A percentile compares a stretch with the other conserved stretches of the same genome.
These are phyloP conservation scores for Petrolisthes cinctipes DNA, from an alignment of 2,888 invertebrate genomes.

Conservation along the genomic window DNA sequence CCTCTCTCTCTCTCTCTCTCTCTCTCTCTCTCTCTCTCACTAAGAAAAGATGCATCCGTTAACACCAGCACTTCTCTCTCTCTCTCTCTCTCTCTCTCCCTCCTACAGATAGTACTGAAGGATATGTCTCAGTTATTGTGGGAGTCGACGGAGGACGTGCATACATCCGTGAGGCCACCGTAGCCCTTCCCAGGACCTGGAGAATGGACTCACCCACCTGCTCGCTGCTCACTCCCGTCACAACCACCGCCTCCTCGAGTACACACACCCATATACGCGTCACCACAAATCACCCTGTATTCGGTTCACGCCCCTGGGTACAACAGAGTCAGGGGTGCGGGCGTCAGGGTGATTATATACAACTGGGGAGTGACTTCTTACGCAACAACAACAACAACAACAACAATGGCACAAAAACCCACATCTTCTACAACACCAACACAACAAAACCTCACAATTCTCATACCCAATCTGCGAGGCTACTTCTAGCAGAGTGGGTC, in stretches of 20 bases:
- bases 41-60: no score
- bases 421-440: no score
- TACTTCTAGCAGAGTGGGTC: constrained; percentile 76
- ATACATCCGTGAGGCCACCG: constrained; percentile 74
- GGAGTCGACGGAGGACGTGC: constrained; percentile 74
- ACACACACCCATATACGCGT: constrained; percentile 54
- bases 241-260: constrained; percentile 55
- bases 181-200: constrained; percentile 76
- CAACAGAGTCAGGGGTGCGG: constrained; percentile 77
- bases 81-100: constrained; percentile 52
- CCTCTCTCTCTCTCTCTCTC: neutral
- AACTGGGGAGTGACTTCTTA: constrained; percentile 69
- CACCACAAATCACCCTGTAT: constrained; percentile 71
- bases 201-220: constrained; percentile 57
- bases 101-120: constrained; percentile 73
- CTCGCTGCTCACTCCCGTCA: constrained; percentile 57
- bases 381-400: constrained; percentile 60
- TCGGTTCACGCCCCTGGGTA: constrained; percentile 74
- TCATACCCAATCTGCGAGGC: constrained; percentile 68
- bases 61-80: no score
- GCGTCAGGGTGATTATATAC: constrained; percentile 75
- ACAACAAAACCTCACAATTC: neutral
- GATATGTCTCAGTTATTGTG: constrained; percentile 75
- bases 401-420: no score
- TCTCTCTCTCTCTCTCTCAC: neutral